These are phyloP conservation scores for Macquaria australasica DNA, from an alignment of 2,113 vertebrate species.

Conservation along the genomic window DNA sequence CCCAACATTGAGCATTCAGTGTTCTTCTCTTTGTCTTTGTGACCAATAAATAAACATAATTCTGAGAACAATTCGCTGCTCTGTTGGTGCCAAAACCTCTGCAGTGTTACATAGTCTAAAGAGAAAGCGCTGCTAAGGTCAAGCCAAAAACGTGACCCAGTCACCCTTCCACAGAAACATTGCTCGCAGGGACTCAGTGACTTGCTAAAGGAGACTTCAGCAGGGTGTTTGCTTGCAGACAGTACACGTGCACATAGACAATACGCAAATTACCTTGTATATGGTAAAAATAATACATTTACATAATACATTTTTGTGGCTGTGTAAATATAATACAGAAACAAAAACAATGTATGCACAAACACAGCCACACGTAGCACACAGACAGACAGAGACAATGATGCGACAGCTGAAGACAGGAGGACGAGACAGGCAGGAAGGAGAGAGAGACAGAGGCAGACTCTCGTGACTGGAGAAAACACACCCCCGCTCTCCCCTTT, in stretches of 20 bases:
- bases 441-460: constrained; percentile 58
- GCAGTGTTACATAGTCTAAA: no score
- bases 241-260: not conserved
- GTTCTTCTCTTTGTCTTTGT: no score
- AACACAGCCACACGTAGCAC: constrained; percentile 12
- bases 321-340: not conserved
- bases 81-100: no score
- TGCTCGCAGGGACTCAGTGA: not conserved
- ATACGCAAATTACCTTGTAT: not conserved
- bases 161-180: not conserved
- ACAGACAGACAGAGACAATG: constrained; percentile 36
- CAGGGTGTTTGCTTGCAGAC: not conserved
- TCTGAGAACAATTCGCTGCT: no score
- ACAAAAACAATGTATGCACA: constrained; percentile 8
- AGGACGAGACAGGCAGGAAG: constrained; percentile 75
- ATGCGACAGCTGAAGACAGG: constrained; percentile 49
- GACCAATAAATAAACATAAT: no score
- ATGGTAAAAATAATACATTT: not conserved
- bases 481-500: constrained; percentile 51
- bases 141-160: no score
- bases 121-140: no score
- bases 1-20: no score
- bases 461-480: constrained; percentile 61
- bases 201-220: not conserved
- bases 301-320: not conserved